These are phyloP conservation scores for Eueides isabella DNA, from an alignment of 1,140 invertebrate genomes.

Conservation along the genomic window DNA sequence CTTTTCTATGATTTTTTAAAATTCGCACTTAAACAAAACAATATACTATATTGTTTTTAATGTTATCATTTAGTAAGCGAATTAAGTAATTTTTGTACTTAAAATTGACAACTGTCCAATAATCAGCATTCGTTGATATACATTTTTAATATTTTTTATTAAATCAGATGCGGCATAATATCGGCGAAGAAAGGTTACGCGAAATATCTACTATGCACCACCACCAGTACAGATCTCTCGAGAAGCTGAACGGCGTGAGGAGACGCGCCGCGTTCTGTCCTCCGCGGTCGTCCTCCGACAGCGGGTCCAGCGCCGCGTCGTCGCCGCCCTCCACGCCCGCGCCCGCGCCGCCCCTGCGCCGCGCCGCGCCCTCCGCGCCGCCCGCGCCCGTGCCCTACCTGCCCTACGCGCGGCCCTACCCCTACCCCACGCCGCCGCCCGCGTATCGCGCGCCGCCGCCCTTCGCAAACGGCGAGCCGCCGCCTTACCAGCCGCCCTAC, in stretches of 20 bases:
- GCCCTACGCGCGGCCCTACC: conserved; percentile 81
- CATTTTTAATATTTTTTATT: background rate
- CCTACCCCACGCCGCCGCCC: conserved; percentile 73
- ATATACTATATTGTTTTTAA: no score
- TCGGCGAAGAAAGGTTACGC: conserved; percentile 67
- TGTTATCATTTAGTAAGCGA: no score
- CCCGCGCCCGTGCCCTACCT: conserved; percentile 74
- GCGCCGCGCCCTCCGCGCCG: conserved; percentile 75
- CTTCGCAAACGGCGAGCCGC: conserved; percentile 75
- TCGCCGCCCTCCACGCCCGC: conserved; percentile 83
- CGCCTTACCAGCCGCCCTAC: conserved; percentile 75
- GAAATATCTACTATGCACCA: conserved; percentile 81
- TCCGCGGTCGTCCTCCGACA: conserved; percentile 82
- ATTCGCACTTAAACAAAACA: no score
- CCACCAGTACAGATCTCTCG: conserved; percentile 83
- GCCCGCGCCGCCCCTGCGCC: conserved; percentile 64
- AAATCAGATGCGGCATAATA: conserved; percentile 81
- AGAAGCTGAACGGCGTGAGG: conserved; percentile 80
- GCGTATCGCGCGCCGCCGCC: conserved; percentile 70
- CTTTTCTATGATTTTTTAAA: no score
- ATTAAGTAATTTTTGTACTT: no score
- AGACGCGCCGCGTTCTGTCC: conserved; percentile 68
- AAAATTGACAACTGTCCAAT: no score
- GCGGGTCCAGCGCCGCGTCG: conserved; percentile 84
- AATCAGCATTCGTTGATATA: no score